A percentile compares a stretch with the other conserved stretches of the same genome.
phyloP scores from a whole-genome alignment of 1,140 invertebrate genomes.

The Nautilus pompilius region DNA sequence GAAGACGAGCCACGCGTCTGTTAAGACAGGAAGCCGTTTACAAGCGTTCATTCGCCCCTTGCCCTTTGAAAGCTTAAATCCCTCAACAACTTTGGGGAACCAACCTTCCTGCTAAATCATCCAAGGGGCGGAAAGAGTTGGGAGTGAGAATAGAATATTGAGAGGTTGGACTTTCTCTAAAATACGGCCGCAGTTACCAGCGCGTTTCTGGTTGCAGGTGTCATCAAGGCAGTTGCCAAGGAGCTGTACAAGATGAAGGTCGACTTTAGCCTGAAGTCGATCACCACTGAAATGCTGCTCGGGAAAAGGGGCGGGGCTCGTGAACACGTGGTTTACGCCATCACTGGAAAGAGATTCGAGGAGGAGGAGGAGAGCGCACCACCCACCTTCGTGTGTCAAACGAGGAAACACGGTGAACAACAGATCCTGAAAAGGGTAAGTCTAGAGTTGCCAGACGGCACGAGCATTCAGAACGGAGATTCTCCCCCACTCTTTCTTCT shows the following conservation, averaged over 20 bases:
- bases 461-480: neutral
- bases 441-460: neutral
- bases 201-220: slow-evolving; percentile 13
- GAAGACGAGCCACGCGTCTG: no score
- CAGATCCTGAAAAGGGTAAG: slow-evolving; percentile 32
- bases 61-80: no score
- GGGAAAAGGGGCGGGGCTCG: slow-evolving; percentile 14
- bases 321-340: slow-evolving; percentile 30
- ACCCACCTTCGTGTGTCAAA: slow-evolving; percentile 38
- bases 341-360: slow-evolving; percentile 25
- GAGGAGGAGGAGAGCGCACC: slow-evolving; percentile 19
- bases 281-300: slow-evolving; percentile 16
- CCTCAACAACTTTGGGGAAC: no score
- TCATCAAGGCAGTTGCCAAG: slow-evolving; percentile 26
- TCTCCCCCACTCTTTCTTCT: no score
- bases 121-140: no score
- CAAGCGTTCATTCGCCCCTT: no score
- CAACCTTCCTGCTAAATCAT: no score
- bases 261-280: slow-evolving; percentile 19
- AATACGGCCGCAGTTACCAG: neutral
- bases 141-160: no score
- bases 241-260: slow-evolving; percentile 29
- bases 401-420: slow-evolving; percentile 34
- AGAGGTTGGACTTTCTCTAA: no score
- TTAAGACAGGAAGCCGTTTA: no score